Evolutionary conservation across 1,140 invertebrate genomes (phyloP).

Genomic region (Drosophila sp.): DNA sequence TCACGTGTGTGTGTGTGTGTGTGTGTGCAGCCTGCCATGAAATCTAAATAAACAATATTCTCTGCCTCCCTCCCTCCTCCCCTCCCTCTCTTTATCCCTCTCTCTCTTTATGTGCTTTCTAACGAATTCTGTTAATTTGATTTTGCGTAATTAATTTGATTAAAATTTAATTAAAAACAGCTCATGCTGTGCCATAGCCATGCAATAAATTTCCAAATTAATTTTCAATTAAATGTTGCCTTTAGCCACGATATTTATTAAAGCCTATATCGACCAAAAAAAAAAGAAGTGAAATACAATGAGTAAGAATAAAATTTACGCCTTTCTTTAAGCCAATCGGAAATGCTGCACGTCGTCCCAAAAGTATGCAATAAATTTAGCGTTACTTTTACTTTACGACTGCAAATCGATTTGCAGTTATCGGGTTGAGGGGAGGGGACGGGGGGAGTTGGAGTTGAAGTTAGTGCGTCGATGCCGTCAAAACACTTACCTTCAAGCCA

Average conservation of each 20-base stretch:
- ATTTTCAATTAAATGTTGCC: conserved; percentile 28
- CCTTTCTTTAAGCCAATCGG: conserved; percentile 63
- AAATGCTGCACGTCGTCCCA: conserved; percentile 48
- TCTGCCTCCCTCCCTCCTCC: not conserved
- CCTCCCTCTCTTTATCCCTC: not conserved
- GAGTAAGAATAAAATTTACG: conserved; percentile 47
- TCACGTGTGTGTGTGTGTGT: not conserved
- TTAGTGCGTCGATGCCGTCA: not conserved
- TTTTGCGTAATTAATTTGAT: conserved; percentile 41
- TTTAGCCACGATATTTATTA: conserved; percentile 1
- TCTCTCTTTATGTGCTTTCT: not conserved
- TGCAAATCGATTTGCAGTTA: conserved; percentile 64
- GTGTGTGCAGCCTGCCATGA: too few relatives aligned
- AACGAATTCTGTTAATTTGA: conserved; percentile 6
- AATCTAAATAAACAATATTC: not conserved
- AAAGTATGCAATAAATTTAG: conserved; percentile 75
- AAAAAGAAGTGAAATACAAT: not conserved
- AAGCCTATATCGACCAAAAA: conserved; percentile 1
- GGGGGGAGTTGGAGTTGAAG: too few relatives aligned
- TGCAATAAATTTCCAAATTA: conserved; percentile 17
- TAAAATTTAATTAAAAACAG: conserved; percentile 41
- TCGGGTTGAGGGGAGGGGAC: not conserved
- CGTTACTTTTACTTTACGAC: conserved; percentile 65
- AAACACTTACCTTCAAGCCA: conserved; percentile 35
- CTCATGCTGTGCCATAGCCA: not conserved